These are phyloP conservation scores for Pyrgilauda ruficollis DNA, from an alignment of 2,113 vertebrate genomes.

Conservation along the genomic window DNA sequence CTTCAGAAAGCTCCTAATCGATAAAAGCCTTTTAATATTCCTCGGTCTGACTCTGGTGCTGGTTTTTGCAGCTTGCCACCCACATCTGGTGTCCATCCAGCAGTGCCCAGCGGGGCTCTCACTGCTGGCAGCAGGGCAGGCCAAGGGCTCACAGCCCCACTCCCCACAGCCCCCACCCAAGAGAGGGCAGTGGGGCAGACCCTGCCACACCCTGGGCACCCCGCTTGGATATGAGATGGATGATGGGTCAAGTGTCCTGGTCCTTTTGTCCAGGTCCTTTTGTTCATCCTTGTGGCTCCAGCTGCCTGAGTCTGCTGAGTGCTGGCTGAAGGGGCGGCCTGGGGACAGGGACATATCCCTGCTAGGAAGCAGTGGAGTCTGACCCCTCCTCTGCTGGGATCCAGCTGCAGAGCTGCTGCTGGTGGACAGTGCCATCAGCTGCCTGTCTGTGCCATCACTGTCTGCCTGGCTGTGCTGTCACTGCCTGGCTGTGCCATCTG, in stretches of 20 bases:
- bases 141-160: accelerated
- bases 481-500: neutral
- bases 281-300: neutral
- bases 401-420: neutral
- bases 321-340: neutral
- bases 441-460: neutral
- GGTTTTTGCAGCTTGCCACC: neutral
- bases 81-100: neutral
- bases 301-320: neutral
- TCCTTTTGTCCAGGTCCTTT: neutral
- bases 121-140: neutral
- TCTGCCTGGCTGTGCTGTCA: neutral
- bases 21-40: neutral
- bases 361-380: neutral
- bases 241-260: neutral
- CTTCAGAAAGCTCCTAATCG: neutral
- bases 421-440: neutral
- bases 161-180: neutral
- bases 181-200: neutral
- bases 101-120: accelerated
- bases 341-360: neutral
- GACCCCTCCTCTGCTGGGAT: neutral
- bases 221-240: accelerated
- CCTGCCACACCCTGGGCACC: neutral
- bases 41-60: neutral